A percentile compares a stretch with the other conserved stretches of the same genome.
phyloP scores from a whole-genome alignment of 2,888 invertebrate genomes.

The Blera fallax region DNA sequence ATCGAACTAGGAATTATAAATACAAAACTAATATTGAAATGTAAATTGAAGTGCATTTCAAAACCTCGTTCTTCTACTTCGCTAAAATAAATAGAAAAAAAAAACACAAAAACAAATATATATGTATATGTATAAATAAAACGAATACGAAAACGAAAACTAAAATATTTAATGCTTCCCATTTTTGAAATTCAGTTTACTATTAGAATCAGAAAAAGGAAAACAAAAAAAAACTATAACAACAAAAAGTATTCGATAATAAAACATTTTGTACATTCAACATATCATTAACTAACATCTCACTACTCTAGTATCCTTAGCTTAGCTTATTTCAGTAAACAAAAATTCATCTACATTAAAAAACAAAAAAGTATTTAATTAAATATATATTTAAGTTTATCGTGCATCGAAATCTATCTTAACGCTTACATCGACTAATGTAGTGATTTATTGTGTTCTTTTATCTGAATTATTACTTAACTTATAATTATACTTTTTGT shows the following conservation, averaged over 20 bases:
- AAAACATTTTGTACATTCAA: conserved; percentile 72
- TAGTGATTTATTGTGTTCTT: conserved; percentile 10
- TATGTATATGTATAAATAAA: neutral
- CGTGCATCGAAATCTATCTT: conserved; percentile 56
- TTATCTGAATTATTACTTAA: neutral
- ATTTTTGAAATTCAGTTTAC: conserved; percentile 3
- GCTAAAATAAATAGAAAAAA: conserved; percentile 10
- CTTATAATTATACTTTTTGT: neutral
- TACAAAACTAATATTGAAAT: neutral
- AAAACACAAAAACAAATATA: neutral
- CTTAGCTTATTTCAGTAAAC: conserved; percentile 29
- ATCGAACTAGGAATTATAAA: conserved; percentile 52
- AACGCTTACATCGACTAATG: conserved; percentile 61
- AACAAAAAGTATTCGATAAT: conserved; percentile 47
- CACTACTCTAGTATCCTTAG: conserved; percentile 64
- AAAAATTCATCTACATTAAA: conserved; percentile 18
- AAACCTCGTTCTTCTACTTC: conserved; percentile 42
- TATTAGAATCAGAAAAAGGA: neutral
- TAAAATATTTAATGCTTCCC: conserved; percentile 45
- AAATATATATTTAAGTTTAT: conserved; percentile 12
- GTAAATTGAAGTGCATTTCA: neutral
- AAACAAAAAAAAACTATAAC: conserved; percentile 3
- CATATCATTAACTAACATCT: conserved; percentile 71
- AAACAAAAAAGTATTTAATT: neutral
- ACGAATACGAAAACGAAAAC: conserved; percentile 6